Conservation (phyloP, 2,797 vertebrate species). For the Scolopax rusticola region DNA sequence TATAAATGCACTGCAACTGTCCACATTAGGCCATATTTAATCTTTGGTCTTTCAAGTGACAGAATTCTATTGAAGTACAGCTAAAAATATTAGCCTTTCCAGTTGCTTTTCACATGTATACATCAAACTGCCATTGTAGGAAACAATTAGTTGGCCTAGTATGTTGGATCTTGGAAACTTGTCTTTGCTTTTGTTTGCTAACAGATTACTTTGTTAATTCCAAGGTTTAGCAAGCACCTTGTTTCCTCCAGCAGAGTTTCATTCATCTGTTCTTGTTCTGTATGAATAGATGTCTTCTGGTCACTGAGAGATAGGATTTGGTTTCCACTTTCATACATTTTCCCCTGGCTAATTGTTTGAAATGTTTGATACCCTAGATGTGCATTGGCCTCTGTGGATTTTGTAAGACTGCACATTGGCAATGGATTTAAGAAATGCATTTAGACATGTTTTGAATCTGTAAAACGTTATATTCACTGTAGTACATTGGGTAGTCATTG, state of each 20-base stretch:
- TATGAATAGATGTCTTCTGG: background rate
- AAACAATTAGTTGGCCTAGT: constrained; percentile 31
- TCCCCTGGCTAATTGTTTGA: background rate
- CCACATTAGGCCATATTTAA: background rate
- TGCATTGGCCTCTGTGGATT: background rate
- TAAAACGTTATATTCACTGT: background rate
- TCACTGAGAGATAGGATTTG: background rate
- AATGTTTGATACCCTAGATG: background rate
- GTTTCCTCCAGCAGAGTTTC: background rate
- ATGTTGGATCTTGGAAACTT: constrained; percentile 30
- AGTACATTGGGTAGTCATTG: background rate
- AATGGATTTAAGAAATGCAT: background rate
- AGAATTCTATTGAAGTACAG: constrained; percentile 25
- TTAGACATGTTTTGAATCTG: background rate
- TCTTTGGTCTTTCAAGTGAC: constrained; percentile 34
- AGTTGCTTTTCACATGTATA: constrained; percentile 19
- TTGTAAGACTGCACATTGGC: background rate
- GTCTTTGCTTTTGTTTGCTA: constrained; percentile 57
- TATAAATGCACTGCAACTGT: constrained; percentile 21
- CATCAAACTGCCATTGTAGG: constrained; percentile 32
- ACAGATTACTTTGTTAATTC: constrained; percentile 16
- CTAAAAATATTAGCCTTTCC: constrained; percentile 50
- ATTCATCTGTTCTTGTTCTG: background rate
- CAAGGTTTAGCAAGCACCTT: background rate
- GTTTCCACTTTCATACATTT: background rate